Conservation (phyloP, 2,797 vertebrate genomes). For the Hyperoplus immaculatus region DNA sequence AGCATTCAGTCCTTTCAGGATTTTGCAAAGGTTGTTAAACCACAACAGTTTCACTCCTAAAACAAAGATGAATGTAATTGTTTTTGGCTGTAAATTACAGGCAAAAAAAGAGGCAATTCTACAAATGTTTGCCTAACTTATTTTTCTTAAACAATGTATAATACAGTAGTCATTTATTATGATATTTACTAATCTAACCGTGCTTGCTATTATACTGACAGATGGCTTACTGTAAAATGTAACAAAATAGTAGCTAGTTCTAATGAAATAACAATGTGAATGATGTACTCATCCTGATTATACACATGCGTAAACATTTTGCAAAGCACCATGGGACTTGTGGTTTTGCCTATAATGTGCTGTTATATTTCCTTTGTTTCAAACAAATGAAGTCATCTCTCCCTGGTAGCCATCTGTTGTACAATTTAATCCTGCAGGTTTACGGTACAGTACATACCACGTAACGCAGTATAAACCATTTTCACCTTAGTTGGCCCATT, state of each 20-base stretch:
- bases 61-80: not conserved
- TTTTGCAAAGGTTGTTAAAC: conserved; percentile 23
- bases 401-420: not conserved
- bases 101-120: not conserved
- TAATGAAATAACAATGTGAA: not conserved
- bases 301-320: not conserved
- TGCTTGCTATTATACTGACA: not conserved
- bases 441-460: not conserved
- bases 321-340: not conserved
- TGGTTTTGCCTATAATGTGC: not conserved
- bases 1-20: conserved; percentile 53
- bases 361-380: not conserved
- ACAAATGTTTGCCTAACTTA: not conserved
- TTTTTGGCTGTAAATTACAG: not conserved
- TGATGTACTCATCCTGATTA: not conserved
- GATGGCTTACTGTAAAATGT: not conserved
- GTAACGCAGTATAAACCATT: not conserved
- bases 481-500: not conserved
- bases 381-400: not conserved
- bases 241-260: not conserved
- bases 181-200: not conserved
- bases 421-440: not conserved
- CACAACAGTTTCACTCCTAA: not conserved
- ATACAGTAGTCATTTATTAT: not conserved
- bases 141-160: too few species aligned